phyloP scores from a whole-genome alignment of 2,797 vertebrate genomes.

The Hafferia zeledoni region DNA sequence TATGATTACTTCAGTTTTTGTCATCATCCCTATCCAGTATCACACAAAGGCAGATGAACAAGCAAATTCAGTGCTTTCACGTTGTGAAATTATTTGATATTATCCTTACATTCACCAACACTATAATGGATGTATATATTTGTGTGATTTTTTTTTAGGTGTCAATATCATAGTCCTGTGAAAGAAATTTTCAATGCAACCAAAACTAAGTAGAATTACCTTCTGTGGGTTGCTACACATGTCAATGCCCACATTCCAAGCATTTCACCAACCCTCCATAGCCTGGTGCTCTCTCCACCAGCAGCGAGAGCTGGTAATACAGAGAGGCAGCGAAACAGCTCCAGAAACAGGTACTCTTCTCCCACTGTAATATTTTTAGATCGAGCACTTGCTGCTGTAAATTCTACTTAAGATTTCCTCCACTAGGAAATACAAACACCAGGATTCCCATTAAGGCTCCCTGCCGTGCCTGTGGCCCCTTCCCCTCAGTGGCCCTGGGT shows the following conservation, averaged over 20 bases:
- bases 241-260: neutral
- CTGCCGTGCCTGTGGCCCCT: fast-evolving
- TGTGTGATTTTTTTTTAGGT: neutral
- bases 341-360: neutral
- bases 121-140: neutral
- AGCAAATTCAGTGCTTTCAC: neutral
- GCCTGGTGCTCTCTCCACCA: neutral
- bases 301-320: neutral
- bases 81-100: neutral
- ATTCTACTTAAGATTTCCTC: neutral
- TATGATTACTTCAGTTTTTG: neutral
- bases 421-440: neutral
- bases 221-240: neutral
- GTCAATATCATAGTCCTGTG: neutral
- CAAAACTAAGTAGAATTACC: neutral
- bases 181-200: neutral
- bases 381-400: neutral
- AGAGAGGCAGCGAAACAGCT: neutral
- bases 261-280: neutral
- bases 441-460: neutral
- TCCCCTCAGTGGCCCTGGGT: neutral
- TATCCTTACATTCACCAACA: neutral
- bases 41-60: neutral
- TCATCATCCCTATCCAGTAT: neutral
- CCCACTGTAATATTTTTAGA: neutral